Base-by-base conservation (phyloP, 2,113 vertebrate species). In the Sinocyclocheilus rhinocerous region DNA sequence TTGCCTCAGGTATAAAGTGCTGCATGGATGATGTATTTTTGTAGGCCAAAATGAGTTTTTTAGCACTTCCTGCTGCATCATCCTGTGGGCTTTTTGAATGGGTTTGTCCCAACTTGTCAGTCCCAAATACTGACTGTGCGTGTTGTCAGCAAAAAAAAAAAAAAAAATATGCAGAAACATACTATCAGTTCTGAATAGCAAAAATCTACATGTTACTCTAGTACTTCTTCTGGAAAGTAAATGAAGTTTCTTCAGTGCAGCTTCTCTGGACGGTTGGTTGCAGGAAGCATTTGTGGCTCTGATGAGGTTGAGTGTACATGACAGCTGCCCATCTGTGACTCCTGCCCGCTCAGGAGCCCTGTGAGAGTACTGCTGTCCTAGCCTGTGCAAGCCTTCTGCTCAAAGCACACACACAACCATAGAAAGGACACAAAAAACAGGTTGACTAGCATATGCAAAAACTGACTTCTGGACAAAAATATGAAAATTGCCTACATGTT, bases 321-420 rank as follows among this genome's bases (percentile, higher is more conserved):
- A 78, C 83, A 84, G 80, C 55, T 89, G 77, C 73, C 83, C 85
- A 87, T 87, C 88, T 89, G 88, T 89, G 88, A 83, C 78, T 78
- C 18, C 29, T 55, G 69, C 33, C 72, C 29, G 45, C 29, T 78
- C 50, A 3, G 48, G 57, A 81, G 88, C 72, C 82, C 88, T 86
- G 29, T 12, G 82, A 81, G 82, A 89, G 26, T 48, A 86, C 87
- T 84, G 76, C 87, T 88, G 85, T 84, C 85, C 50, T 20, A 45
- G 45, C 20, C 55, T 63, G 59, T n/a, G 75, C 76, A 50, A 61
- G 13, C 81, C 82, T 86, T 89, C 78, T 89, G 88, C 50, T 78
- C 70, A 55, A 52, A 26, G 78, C 65, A 75, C 65, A 73, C 55
- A 76, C 76, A 79, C 16, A 39, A 20, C 57, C 57, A 61, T 10